phyloP scores from a whole-genome alignment of 2,797 vertebrate species.

The Danio kyathit region DNA sequence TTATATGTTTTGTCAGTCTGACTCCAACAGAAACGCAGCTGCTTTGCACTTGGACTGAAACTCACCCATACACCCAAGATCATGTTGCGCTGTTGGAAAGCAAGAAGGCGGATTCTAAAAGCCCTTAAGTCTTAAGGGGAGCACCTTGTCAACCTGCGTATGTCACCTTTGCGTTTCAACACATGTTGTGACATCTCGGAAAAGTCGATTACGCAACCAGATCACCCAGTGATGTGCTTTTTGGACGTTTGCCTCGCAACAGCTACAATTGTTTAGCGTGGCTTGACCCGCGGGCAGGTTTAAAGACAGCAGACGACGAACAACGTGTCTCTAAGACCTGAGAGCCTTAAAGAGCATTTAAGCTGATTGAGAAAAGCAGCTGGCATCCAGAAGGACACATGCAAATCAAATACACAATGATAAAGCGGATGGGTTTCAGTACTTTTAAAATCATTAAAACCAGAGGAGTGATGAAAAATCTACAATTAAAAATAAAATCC shows the following conservation, averaged over 20 bases:
- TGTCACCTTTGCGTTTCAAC: constrained; percentile 15
- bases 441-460: background rate
- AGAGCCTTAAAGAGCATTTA: constrained; percentile 47
- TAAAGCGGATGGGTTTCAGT: constrained; percentile 1
- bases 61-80: background rate
- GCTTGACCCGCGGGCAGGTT: constrained; percentile 49
- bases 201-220: constrained; percentile 73
- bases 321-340: constrained; percentile 43
- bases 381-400: background rate
- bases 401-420: constrained; percentile 19
- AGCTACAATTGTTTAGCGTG: constrained; percentile 39
- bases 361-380: constrained; percentile 41
- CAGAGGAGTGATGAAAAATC: background rate
- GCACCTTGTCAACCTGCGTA: constrained; percentile 22
- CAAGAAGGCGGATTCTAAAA: constrained; percentile 44
- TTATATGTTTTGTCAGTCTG: constrained; percentile 17
- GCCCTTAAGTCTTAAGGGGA: constrained; percentile 52
- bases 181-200: constrained; percentile 21
- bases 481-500: no score
- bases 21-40: background rate
- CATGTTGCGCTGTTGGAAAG: no score
- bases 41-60: constrained; percentile 9
- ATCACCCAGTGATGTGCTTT: constrained; percentile 72
- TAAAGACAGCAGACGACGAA: constrained; percentile 35
- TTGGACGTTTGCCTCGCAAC: constrained; percentile 61